These are phyloP conservation scores for Hyalella azteca DNA, from an alignment of 2,888 invertebrate species.

Conservation along the genomic window DNA sequence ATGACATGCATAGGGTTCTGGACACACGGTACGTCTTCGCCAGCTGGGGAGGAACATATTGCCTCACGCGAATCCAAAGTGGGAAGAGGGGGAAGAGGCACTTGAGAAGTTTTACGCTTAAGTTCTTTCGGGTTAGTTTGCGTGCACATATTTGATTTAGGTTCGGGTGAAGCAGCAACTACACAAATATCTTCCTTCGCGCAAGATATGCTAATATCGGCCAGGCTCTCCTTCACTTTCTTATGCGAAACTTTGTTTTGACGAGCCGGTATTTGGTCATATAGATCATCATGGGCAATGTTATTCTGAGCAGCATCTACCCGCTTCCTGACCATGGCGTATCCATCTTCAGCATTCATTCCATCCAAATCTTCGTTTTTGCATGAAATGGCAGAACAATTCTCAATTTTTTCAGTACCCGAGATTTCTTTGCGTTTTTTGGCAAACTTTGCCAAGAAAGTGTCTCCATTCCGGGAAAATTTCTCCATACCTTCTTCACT, in stretches of 20 bases:
- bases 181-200: too few species aligned
- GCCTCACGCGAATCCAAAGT: not conserved
- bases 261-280: constrained; percentile 12
- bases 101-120: not conserved
- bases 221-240: too few species aligned
- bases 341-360: not conserved
- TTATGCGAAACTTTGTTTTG: not conserved
- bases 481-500: not conserved
- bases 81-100: not conserved
- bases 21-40: not conserved
- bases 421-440: not conserved
- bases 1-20: constrained; percentile 29
- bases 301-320: not conserved
- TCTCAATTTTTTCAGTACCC: not conserved
- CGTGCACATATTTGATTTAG: not conserved
- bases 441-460: constrained; percentile 31
- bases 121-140: not conserved
- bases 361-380: not conserved
- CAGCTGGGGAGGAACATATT: not conserved
- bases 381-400: not conserved
- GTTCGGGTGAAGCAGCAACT: not conserved
- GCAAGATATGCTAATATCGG: too few species aligned
- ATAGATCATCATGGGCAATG: not conserved
- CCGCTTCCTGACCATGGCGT: not conserved
- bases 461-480: not conserved